Conservation (phyloP, 1,140 invertebrate species). For the Drosophila littoralis region DNA sequence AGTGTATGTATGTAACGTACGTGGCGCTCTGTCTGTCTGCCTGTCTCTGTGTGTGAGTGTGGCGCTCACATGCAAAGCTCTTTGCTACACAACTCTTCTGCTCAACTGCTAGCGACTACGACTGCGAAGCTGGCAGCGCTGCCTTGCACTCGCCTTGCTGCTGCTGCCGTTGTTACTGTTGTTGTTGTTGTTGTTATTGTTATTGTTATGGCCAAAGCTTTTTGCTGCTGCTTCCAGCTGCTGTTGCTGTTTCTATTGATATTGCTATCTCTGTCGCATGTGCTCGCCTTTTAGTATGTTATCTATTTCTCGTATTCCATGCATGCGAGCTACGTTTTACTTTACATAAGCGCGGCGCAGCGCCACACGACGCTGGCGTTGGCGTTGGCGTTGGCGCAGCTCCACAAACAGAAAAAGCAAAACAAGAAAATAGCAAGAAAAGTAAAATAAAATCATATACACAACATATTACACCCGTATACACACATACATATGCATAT, state of each 20-base stretch:
- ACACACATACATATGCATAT: conserved; percentile 50
- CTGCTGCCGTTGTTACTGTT: conserved; percentile 15
- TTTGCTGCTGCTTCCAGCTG: conserved; percentile 45
- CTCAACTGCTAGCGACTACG: conserved; percentile 49
- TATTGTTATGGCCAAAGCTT: conserved; percentile 38
- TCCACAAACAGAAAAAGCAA: background rate
- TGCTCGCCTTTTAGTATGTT: conserved; percentile 81
- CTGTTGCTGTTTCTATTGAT: conserved; percentile 19
- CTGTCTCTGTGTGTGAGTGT: conserved; percentile 22
- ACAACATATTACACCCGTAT: conserved; percentile 72
- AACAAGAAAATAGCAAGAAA: conserved; percentile 19
- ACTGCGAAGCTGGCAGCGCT: conserved; percentile 45
- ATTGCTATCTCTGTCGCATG: conserved; percentile 70
- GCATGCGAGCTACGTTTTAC: conserved; percentile 63
- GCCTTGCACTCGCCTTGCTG: conserved; percentile 32
- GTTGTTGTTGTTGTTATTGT: conserved; percentile 33
- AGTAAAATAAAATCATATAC: conserved; percentile 74
- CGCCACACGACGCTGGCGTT: conserved; percentile 33
- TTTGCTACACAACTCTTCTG: conserved; percentile 69
- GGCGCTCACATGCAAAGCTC: conserved; percentile 48
- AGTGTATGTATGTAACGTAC: conserved; percentile 52
- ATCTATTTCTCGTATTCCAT: conserved; percentile 73
- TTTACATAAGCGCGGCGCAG: conserved; percentile 64
- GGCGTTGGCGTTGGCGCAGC: conserved; percentile 19
- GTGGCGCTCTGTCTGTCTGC: conserved; percentile 62